Evolutionary conservation across 1,140 invertebrate genomes (phyloP).

Genomic region (Dreissena rostriformis): DNA sequence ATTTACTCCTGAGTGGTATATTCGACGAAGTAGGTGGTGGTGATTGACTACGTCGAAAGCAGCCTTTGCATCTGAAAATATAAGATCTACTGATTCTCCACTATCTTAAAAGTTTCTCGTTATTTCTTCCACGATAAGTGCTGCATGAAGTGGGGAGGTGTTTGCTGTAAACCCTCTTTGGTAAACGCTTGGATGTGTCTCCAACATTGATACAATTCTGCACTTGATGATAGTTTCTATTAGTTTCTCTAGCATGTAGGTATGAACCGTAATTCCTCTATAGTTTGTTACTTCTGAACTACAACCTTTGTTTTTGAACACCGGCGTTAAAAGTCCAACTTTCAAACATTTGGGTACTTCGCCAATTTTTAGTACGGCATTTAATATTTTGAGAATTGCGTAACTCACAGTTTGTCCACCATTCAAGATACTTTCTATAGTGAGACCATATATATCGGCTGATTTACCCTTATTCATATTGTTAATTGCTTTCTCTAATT

Average conservation of each 20-base stretch:
- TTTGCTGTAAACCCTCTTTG: slow-evolving; percentile 37
- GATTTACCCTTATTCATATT: slow-evolving; percentile 8
- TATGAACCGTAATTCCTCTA: slow-evolving; percentile 23
- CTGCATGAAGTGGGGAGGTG: slow-evolving; percentile 7
- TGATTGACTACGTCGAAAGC: no score
- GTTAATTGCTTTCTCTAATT: not conserved
- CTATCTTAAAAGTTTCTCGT: slow-evolving; percentile 14
- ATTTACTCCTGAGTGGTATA: no score
- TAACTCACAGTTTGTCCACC: not conserved
- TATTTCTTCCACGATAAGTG: slow-evolving; percentile 30
- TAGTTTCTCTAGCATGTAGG: slow-evolving; percentile 2
- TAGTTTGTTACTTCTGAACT: slow-evolving; percentile 13
- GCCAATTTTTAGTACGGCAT: not conserved
- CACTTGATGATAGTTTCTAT: slow-evolving; percentile 15
- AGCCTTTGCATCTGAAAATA: no score
- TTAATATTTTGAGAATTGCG: not conserved
- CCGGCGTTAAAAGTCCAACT: slow-evolving; percentile 24
- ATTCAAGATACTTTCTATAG: slow-evolving; percentile 3
- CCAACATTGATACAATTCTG: not conserved
- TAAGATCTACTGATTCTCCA: no score
- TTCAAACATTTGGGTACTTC: slow-evolving; percentile 6
- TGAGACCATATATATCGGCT: not conserved
- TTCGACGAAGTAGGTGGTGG: no score
- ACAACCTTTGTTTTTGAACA: slow-evolving; percentile 39
- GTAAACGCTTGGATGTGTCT: not conserved